Evolutionary conservation across 2,888 invertebrate species (phyloP).

Genomic region (Carabus problematicus): DNA sequence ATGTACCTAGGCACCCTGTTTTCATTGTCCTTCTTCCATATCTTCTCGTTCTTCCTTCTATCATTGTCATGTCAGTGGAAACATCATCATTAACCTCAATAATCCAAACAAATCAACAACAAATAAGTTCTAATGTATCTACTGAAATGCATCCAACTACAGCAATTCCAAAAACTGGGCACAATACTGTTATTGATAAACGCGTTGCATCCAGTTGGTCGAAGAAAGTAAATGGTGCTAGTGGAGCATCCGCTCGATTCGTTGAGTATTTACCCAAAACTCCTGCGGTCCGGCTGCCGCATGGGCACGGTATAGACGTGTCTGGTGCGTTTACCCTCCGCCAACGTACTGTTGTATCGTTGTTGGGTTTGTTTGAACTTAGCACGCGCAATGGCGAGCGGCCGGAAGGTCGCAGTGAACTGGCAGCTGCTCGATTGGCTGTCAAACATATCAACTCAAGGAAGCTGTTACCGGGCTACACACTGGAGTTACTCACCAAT

Average conservation of each 20-base stretch:
- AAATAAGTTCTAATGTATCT: not conserved
- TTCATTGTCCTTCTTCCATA: not conserved
- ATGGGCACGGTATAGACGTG: not conserved
- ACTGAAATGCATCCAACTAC: not conserved
- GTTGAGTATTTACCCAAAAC: constrained; percentile 33
- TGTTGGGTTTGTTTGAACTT: constrained; percentile 79
- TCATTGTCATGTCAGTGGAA: constrained; percentile 17
- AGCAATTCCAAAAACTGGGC: not conserved
- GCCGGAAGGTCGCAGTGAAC: constrained; percentile 74
- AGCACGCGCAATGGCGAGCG: constrained; percentile 70
- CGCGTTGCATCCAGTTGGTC: not conserved
- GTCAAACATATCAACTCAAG: constrained; percentile 79
- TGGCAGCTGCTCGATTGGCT: constrained; percentile 80
- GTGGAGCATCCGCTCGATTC: constrained; percentile 14
- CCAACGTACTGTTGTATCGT: constrained; percentile 26
- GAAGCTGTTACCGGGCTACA: constrained; percentile 74
- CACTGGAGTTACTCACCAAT: constrained; percentile 78
- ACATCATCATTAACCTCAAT: constrained; percentile 5
- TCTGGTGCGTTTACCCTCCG: not conserved
- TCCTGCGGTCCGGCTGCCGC: constrained; percentile 28
- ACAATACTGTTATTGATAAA: constrained; percentile 7
- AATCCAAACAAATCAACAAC: not conserved
- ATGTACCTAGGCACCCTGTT: no score
- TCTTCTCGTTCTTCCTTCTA: constrained; percentile 22
- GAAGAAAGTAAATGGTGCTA: constrained; percentile 18